phyloP scores from a whole-genome alignment of 2,797 vertebrate species.

The Steatocranus sp. region DNA sequence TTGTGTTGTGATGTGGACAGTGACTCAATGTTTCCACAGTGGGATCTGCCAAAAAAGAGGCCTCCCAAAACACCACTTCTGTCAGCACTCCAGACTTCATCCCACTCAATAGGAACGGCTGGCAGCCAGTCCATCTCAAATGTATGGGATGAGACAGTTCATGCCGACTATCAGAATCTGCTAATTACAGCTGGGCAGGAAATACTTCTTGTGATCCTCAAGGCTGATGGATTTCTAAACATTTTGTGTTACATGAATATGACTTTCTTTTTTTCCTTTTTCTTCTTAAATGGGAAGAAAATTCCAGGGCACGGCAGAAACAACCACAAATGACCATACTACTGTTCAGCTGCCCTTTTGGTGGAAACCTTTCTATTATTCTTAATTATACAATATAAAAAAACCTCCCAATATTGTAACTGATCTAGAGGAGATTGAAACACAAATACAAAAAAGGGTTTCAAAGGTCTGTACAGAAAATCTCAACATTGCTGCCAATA shows the following conservation, averaged over 20 bases:
- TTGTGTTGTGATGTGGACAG: constrained; percentile 43
- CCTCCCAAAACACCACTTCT: constrained; percentile 37
- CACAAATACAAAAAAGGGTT: background rate
- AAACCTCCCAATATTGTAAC: background rate
- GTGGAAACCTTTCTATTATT: background rate
- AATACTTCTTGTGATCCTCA: background rate
- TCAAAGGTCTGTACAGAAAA: background rate
- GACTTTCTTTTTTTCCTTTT: background rate
- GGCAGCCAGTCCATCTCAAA: constrained; percentile 12
- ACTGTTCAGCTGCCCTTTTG: background rate
- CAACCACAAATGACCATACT: background rate
- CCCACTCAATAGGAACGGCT: constrained; percentile 10
- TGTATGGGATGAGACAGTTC: background rate
- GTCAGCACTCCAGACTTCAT: constrained; percentile 29
- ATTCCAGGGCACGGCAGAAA: background rate
- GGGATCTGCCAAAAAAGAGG: constrained; percentile 40
- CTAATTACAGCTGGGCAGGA: background rate
- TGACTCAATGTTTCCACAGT: constrained; percentile 60
- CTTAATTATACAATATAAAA: background rate
- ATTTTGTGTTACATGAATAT: background rate
- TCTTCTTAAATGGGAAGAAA: background rate
- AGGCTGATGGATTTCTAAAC: background rate
- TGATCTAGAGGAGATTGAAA: background rate
- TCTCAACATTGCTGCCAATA: background rate
- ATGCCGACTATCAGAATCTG: background rate